A percentile compares a stretch with the other conserved stretches of the same genome.
These are phyloP conservation scores for Aphis craccivora DNA, from an alignment of 1,140 invertebrate genomes.

Conservation along the genomic window DNA sequence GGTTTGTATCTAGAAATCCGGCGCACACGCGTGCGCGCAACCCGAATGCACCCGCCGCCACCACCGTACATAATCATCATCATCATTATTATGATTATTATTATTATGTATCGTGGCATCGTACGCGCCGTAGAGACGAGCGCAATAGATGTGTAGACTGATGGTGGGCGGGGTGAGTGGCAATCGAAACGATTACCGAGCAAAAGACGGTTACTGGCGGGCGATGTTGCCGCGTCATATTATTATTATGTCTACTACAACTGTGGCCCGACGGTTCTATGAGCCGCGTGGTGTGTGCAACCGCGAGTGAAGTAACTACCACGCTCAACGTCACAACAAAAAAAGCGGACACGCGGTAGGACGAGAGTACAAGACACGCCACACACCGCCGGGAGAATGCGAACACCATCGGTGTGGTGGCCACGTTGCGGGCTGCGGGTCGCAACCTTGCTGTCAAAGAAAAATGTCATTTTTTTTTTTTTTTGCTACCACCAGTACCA, in stretches of 20 bases:
- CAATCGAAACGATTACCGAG: neutral
- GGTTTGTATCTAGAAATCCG: neutral
- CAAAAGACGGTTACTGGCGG: neutral
- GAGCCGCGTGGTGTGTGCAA: neutral
- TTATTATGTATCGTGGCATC: neutral
- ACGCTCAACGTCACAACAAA: neutral
- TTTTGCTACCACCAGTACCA: neutral
- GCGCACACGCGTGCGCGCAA: neutral
- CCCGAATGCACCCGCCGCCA: neutral
- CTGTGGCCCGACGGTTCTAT: neutral
- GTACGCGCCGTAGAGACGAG: neutral
- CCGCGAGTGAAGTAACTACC: neutral
- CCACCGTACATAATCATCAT: neutral
- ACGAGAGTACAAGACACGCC: neutral
- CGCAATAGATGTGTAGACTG: neutral
- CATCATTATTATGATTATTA: neutral
- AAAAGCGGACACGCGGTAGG: neutral
- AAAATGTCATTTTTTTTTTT: neutral
- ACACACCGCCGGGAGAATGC: neutral
- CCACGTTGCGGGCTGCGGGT: neutral
- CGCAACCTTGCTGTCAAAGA: neutral
- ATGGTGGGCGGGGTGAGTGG: neutral
- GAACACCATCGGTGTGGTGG: neutral
- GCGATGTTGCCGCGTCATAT: neutral
- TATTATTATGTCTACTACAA: neutral